Evolutionary conservation across 1,140 invertebrate genomes (phyloP).

Genomic region (Drosophila sproati): DNA sequence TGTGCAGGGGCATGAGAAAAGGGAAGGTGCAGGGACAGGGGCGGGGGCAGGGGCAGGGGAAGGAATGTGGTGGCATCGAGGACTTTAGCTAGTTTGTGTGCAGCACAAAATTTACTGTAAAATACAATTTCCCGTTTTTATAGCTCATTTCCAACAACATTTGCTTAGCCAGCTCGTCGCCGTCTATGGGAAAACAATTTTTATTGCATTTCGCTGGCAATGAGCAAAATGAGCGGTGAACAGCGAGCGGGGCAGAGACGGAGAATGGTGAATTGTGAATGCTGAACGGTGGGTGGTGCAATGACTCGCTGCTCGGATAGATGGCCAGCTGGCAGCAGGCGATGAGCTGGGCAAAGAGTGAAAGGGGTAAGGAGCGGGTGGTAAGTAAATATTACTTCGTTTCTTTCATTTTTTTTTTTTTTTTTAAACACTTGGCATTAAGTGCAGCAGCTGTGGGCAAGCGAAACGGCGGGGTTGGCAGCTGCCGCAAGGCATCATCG

Average conservation of each 20-base stretch:
- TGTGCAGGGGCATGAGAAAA: not conserved
- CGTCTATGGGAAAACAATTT: slow-evolving; percentile 80
- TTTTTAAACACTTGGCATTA: slow-evolving; percentile 80
- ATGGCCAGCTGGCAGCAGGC: slow-evolving; percentile 17
- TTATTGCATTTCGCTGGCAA: slow-evolving; percentile 80
- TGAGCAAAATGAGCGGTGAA: slow-evolving; percentile 64
- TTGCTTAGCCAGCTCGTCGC: slow-evolving; percentile 61
- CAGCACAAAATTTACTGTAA: slow-evolving; percentile 76
- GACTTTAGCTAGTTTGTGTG: slow-evolving; percentile 73
- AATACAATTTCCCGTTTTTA: slow-evolving; percentile 82
- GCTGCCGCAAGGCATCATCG: slow-evolving; percentile 44
- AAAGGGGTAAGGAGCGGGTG: not conserved
- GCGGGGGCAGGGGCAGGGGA: not conserved
- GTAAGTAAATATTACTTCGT: slow-evolving; percentile 77
- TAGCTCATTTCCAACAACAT: slow-evolving; percentile 81
- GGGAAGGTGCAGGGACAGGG: not conserved
- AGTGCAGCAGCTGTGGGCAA: slow-evolving; percentile 71
- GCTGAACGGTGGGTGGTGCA: slow-evolving; percentile 15
- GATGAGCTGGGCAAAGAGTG: not conserved
- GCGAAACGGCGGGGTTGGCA: slow-evolving; percentile 14
- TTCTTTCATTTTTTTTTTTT: slow-evolving; percentile 27
- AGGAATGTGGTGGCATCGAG: slow-evolving; percentile 18
- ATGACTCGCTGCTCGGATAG: slow-evolving; percentile 27
- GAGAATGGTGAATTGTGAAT: slow-evolving; percentile 33
- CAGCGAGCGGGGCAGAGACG: not conserved